Evolutionary conservation across 1,140 invertebrate species (phyloP).

Genomic region (Helicoverpa armigera): DNA sequence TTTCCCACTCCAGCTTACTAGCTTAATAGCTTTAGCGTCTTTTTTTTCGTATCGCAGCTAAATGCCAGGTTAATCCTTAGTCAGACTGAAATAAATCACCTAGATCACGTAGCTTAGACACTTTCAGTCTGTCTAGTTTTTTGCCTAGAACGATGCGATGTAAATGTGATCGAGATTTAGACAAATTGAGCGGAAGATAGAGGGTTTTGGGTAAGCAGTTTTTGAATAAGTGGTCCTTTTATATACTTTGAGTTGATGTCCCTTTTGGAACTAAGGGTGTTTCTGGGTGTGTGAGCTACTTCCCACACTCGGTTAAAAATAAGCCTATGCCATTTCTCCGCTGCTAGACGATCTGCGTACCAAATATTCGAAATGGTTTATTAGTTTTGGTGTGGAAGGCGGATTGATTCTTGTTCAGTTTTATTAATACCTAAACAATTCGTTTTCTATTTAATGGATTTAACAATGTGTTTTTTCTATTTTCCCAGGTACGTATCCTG

Average conservation of each 20-base stretch:
- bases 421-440: no score
- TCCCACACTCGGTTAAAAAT: no score
- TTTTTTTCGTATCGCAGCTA: conserved; percentile 29
- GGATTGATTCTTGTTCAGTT: no score
- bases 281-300: no score
- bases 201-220: background rate
- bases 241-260: background rate
- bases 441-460: background rate
- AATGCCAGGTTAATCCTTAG: conserved; percentile 35
- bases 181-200: conserved; percentile 23
- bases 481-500: conserved; percentile 38
- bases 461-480: background rate
- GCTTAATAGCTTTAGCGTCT: conserved; percentile 14
- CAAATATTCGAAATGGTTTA: no score
- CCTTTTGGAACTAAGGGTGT: background rate
- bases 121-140: conserved; percentile 38
- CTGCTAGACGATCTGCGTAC: no score
- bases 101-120: conserved; percentile 9
- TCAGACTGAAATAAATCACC: conserved; percentile 32
- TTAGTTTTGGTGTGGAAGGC: no score
- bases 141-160: conserved; percentile 7
- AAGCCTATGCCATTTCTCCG: no score
- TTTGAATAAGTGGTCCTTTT: background rate
- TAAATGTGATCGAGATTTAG: conserved; percentile 32
- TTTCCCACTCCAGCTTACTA: background rate